Evolutionary conservation across 2,888 invertebrate genomes (phyloP).

Genomic region (Dasysyrphus albostriatus): DNA sequence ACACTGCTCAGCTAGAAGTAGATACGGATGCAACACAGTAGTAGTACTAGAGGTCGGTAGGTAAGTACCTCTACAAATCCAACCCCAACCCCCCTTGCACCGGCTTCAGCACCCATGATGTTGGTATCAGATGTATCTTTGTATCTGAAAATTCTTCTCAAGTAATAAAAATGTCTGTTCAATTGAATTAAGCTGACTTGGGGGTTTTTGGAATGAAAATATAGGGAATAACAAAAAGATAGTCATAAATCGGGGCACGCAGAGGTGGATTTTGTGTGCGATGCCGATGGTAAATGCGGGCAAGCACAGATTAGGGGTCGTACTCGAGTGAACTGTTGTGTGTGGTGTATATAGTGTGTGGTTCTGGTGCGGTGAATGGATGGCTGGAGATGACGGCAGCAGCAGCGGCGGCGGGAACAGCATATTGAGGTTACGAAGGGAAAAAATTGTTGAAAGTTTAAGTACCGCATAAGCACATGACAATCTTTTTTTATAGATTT

Average conservation of each 20-base stretch:
- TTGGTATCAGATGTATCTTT: slow-evolving; percentile 26
- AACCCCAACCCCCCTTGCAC: neutral
- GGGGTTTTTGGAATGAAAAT: slow-evolving; percentile 17
- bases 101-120: neutral
- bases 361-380: neutral
- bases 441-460: slow-evolving; percentile 67
- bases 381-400: neutral
- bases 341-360: neutral
- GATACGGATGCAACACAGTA: slow-evolving; percentile 42
- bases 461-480: slow-evolving; percentile 71
- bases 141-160: slow-evolving; percentile 53
- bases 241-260: slow-evolving; percentile 37
- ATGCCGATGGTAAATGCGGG: slow-evolving; percentile 8
- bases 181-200: slow-evolving; percentile 71
- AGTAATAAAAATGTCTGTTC: slow-evolving; percentile 75
- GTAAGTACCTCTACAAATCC: neutral
- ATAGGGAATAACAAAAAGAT: slow-evolving; percentile 24
- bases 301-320: slow-evolving; percentile 66
- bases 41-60: slow-evolving; percentile 7
- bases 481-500: slow-evolving; percentile 39
- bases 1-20: slow-evolving; percentile 46
- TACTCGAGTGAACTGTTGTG: slow-evolving; percentile 24
- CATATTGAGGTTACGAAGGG: slow-evolving; percentile 58
- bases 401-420: neutral
- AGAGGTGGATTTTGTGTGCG: slow-evolving; percentile 40